Base-by-base conservation (phyloP, 1,140 invertebrate genomes). In the Papilio polyxenes region DNA sequence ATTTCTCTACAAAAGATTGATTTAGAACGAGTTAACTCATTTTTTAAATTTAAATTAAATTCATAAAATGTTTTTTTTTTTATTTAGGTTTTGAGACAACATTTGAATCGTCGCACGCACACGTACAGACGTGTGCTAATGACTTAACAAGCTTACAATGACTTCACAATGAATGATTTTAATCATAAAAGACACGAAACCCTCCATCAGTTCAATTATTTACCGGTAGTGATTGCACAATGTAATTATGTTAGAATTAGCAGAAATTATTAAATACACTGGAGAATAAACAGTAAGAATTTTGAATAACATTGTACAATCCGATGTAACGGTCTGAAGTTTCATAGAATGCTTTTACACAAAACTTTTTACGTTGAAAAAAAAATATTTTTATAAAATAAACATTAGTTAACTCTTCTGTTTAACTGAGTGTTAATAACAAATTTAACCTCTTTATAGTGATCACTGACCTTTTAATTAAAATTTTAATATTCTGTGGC, bases 151-250 rank as follows among this genome's bases (percentile, higher is more conserved):
- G 37, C 31, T 48, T 62, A 65, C 44, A 80, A 80, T 80, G 78
- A 56, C 77, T 79, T 65, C 56, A 79, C 77, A 79, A 79, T 79
- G 59, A 80, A 51, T 23, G 6, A 62, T 56, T 75, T 74, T 81
- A 84, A 82, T 81, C n/a, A 79, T 80, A 65, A 40, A 40, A 77
- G 78, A 83, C 86, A 88, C 83, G 86, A 88, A 87, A 85, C 83
- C 83, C 86, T 87, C 85, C 82, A 86, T 48, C 82, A 85, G 85
- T 89, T 87, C 85, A 80, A 85, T 85, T 49, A 85, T 87, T 85
- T 85, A 44, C 59, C 31, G 81, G 76, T 56, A 80, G 49, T 80
- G 81, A 84, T 89, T 87, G 84, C 79, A 82, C 80, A 83, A 83
- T 74, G 56, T 72, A 72, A 72, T 72, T 72, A 72, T 72, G 5